Evolutionary conservation across 2,797 vertebrate species (phyloP).

Genomic region (Erethizon dorsatum): DNA sequence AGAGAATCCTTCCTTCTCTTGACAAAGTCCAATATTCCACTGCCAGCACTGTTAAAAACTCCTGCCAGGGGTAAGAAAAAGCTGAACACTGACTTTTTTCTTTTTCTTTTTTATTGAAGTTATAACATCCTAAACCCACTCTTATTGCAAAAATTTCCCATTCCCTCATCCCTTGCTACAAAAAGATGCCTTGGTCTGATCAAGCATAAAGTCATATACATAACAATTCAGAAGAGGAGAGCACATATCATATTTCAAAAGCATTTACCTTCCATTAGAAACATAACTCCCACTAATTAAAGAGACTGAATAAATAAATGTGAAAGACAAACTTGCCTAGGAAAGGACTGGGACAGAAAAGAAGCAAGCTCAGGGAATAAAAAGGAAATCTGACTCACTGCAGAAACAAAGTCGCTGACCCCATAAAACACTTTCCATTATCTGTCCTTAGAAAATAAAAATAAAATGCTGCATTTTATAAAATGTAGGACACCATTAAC

Average conservation of each 20-base stretch:
- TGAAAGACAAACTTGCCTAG: not conserved
- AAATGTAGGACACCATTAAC: constrained; percentile 1
- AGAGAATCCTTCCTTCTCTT: constrained; percentile 21
- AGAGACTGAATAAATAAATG: constrained; percentile 48
- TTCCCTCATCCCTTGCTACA: not conserved
- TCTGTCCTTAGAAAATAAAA: constrained; percentile 50
- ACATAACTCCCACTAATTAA: not conserved
- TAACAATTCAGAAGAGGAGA: not conserved
- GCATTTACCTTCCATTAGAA: not conserved
- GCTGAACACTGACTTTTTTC: not conserved
- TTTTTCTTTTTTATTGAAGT: constrained; percentile 24
- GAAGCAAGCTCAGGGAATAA: not conserved
- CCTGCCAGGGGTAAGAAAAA: not conserved
- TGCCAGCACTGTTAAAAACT: not conserved
- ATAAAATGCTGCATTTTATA: constrained; percentile 52
- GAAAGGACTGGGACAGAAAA: not conserved
- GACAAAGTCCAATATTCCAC: not conserved
- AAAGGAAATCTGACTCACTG: not conserved
- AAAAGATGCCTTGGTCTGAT: constrained; percentile 17
- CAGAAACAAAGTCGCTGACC: not conserved
- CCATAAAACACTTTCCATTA: not conserved
- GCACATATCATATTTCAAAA: not conserved
- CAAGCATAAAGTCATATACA: constrained; percentile 2
- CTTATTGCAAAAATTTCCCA: not conserved
- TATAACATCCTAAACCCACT: not conserved